These are phyloP conservation scores for Actenoides hombroni DNA, from an alignment of 2,113 vertebrate species.

Conservation along the genomic window DNA sequence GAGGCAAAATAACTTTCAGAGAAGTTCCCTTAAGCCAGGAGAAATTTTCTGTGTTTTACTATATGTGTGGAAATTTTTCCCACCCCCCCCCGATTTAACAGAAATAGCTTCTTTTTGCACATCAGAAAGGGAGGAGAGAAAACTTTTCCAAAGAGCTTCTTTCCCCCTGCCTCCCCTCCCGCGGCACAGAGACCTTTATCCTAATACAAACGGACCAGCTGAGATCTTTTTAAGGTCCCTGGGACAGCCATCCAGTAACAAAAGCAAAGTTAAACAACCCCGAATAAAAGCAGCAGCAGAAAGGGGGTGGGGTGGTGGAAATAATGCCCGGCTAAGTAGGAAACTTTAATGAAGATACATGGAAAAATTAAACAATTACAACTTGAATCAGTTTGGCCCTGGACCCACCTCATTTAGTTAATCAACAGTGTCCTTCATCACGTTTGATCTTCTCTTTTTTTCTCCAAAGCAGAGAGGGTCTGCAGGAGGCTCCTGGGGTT, in stretches of 20 bases:
- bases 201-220: not conserved
- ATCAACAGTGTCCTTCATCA: not conserved
- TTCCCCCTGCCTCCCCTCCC: not conserved
- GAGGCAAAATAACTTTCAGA: not conserved
- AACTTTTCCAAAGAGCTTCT: not conserved
- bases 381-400: not conserved
- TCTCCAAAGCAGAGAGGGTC: not conserved
- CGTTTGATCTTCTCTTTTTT: not conserved
- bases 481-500: rapidly evolving
- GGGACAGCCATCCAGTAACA: not conserved
- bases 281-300: constrained; percentile 25
- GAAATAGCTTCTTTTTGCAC: not conserved
- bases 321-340: not conserved
- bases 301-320: constrained; percentile 7
- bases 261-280: constrained; percentile 39
- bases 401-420: not conserved
- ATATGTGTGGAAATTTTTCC: rapidly evolving
- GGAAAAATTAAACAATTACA: constrained; percentile 51
- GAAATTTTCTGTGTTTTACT: not conserved
- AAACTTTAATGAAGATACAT: constrained; percentile 47
- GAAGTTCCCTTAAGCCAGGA: not conserved
- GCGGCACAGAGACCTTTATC: not conserved
- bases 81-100: not conserved
- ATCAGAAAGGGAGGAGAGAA: not conserved
- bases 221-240: not conserved